A percentile compares a stretch with the other conserved stretches of the same genome.
phyloP scores from a whole-genome alignment of 2,888 invertebrate genomes.

The Calliphora vomitoria region DNA sequence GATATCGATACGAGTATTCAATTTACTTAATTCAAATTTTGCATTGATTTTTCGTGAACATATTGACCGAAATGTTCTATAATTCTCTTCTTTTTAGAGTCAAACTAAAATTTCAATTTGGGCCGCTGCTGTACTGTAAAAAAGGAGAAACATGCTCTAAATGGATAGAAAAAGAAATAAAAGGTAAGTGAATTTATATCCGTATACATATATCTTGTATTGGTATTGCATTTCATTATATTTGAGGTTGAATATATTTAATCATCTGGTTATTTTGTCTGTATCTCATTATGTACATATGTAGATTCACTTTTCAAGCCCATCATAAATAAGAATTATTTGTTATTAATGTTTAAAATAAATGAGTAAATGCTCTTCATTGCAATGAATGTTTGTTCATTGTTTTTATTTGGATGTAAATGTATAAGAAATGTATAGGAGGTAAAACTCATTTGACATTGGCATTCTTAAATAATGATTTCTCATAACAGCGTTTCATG shows the following conservation, averaged over 20 bases:
- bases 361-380: not conserved
- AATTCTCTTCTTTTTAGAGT: not conserved
- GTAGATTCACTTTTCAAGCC: not conserved
- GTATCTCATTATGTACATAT: not conserved
- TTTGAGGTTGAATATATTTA: too few relatives aligned
- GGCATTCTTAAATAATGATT: conserved; percentile 13
- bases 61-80: not conserved
- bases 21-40: not conserved
- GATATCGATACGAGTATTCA: not conserved
- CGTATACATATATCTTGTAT: too few relatives aligned
- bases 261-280: not conserved
- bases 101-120: not conserved
- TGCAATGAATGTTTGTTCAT: not conserved
- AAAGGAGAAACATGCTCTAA: not conserved
- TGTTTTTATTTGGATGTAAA: not conserved
- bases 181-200: too few relatives aligned
- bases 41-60: not conserved
- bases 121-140: not conserved
- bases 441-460: conserved; percentile 15
- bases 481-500: not conserved
- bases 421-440: not conserved
- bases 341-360: conserved; percentile 5
- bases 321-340: not conserved
- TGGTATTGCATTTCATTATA: too few relatives aligned
- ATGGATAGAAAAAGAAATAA: not conserved